These are phyloP conservation scores for Petrocephalus zakoni DNA, from an alignment of 2,113 vertebrate genomes.

Conservation along the genomic window DNA sequence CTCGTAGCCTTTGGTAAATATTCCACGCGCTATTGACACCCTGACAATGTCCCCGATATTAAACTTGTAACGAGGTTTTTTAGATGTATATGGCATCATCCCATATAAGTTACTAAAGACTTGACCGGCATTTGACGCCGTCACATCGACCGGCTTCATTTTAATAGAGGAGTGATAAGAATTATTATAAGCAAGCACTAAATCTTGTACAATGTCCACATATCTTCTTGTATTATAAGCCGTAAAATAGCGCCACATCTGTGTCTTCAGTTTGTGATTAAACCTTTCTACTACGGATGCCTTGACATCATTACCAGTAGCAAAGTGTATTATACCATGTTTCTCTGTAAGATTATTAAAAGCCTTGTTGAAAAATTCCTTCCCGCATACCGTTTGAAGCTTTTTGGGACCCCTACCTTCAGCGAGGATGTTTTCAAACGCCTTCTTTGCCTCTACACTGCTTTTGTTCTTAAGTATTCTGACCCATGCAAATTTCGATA, in stretches of 20 bases:
- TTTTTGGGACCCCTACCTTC: background rate
- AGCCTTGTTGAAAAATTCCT: background rate
- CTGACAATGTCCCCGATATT: too few relatives aligned
- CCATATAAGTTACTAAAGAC: background rate
- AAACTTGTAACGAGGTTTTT: too few relatives aligned
- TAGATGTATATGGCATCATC: too few relatives aligned
- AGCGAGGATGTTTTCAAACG: background rate
- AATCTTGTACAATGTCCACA: background rate
- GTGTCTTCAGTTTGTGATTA: background rate
- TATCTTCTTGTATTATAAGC: too few relatives aligned
- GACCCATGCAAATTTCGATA: background rate
- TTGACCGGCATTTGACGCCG: background rate
- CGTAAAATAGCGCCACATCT: slow-evolving; percentile 2
- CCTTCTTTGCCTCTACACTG: background rate
- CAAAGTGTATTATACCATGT: background rate
- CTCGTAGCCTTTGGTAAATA: too few relatives aligned
- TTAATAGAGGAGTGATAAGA: background rate
- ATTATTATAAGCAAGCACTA: background rate
- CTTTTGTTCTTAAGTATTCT: background rate
- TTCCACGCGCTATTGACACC: too few relatives aligned
- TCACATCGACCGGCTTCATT: background rate
- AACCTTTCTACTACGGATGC: background rate
- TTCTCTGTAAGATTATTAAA: background rate
- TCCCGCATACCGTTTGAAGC: background rate
- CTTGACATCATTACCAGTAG: background rate